A percentile compares a stretch with the other conserved stretches of the same genome.
phyloP scores from a whole-genome alignment of 2,797 vertebrate species.

The Poecile montanus region DNA sequence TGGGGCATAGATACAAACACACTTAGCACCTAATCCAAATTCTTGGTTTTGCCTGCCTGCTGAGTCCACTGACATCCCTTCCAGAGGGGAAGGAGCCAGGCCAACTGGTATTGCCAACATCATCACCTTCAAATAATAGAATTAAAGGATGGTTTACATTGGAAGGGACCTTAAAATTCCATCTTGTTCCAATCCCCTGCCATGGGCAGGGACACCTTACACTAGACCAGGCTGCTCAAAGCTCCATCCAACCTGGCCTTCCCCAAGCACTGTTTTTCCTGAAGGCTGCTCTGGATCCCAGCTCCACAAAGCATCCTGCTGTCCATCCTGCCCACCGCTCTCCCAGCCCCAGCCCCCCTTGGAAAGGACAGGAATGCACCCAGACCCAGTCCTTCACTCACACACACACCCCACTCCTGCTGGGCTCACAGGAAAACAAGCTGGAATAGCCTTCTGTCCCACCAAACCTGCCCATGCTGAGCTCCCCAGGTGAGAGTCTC shows the following conservation, averaged over 20 bases:
- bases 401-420: not conserved
- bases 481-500: no score
- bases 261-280: not conserved
- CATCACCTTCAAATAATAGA: not conserved
- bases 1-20: accelerated
- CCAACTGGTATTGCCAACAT: not conserved
- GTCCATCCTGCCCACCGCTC: accelerated
- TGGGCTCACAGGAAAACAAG: not conserved
- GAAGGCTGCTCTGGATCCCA: accelerated
- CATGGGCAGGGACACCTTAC: not conserved
- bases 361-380: not conserved
- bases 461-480: not conserved
- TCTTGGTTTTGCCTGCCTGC: not conserved
- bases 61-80: accelerated
- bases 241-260: not conserved
- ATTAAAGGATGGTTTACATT: not conserved
- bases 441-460: not conserved
- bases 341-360: not conserved
- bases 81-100: not conserved
- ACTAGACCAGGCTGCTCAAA: not conserved
- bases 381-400: not conserved
- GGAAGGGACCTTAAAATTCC: not conserved
- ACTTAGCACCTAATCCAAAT: not conserved
- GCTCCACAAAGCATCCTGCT: not conserved
- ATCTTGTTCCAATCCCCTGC: not conserved